Evolutionary conservation across 2,113 vertebrate species (phyloP).

Genomic region (Solenodon paradoxus): DNA sequence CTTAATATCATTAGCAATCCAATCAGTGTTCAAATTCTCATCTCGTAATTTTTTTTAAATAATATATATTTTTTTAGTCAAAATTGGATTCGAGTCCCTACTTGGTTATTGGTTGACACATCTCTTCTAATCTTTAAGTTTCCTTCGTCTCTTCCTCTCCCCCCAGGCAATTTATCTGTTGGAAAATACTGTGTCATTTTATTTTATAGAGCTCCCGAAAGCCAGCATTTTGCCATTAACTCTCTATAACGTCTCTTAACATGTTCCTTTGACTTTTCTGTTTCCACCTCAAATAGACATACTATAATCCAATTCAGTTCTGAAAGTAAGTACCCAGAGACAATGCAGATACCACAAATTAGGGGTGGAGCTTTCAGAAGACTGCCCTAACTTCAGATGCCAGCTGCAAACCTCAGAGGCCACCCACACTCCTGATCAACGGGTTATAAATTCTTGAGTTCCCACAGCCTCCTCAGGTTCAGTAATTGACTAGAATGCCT

Average conservation of each 20-base stretch:
- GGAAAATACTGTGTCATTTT: neutral
- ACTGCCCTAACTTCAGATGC: neutral
- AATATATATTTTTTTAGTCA: neutral
- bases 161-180: neutral
- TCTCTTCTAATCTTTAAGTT: neutral
- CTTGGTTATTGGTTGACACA: neutral
- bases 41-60: neutral
- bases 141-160: neutral
- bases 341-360: neutral
- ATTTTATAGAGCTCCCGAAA: neutral
- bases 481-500: neutral
- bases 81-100: neutral
- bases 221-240: neutral
- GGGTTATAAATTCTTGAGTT: neutral
- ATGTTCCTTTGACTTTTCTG: neutral
- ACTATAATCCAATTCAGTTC: neutral
- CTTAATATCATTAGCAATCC: neutral
- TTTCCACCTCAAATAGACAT: neutral
- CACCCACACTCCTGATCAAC: neutral
- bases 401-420: neutral
- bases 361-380: neutral
- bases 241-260: neutral
- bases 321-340: neutral
- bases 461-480: neutral
- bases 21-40: neutral